A percentile compares a stretch with the other conserved stretches of the same genome.
Conservation (phyloP, 2,888 invertebrate genomes). For the Orchesellides sinensis region DNA sequence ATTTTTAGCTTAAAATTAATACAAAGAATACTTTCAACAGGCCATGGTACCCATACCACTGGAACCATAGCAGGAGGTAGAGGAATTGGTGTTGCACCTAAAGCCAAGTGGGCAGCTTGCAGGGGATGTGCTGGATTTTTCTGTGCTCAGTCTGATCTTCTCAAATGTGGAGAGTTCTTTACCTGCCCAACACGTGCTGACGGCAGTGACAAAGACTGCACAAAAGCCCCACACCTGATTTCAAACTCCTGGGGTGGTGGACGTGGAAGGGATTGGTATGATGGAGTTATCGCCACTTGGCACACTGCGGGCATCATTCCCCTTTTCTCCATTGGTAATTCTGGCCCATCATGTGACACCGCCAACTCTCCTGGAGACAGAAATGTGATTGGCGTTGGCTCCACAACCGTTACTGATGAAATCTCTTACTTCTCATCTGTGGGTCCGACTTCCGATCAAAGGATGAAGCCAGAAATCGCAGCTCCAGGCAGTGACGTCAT, state of each 20-base stretch:
- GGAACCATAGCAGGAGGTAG: conserved; percentile 50
- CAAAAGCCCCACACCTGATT: conserved; percentile 51
- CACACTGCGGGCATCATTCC: conserved; percentile 50
- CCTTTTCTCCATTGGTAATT: conserved; percentile 33
- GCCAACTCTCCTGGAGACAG: conserved; percentile 19
- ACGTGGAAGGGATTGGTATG: conserved; percentile 16
- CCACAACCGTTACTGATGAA: neutral
- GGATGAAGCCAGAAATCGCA: conserved; percentile 20
- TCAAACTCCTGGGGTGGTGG: conserved; percentile 46
- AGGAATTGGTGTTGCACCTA: conserved; percentile 47
- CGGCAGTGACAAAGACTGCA: conserved; percentile 35
- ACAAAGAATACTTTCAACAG: neutral
- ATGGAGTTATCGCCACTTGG: conserved; percentile 36
- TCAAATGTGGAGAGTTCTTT: conserved; percentile 46
- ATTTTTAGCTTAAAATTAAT: neutral
- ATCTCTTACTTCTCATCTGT: conserved; percentile 14
- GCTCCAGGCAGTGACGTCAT: conserved; percentile 1
- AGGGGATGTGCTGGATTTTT: neutral
- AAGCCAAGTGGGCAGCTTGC: conserved; percentile 46
- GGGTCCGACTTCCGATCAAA: neutral
- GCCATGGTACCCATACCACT: conserved; percentile 24
- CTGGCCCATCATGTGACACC: conserved; percentile 11
- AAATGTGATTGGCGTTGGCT: conserved; percentile 20
- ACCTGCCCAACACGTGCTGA: conserved; percentile 27
- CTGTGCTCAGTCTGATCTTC: conserved; percentile 34